These are phyloP conservation scores for Bicyclus anynana DNA, from an alignment of 1,140 invertebrate species.

Conservation along the genomic window DNA sequence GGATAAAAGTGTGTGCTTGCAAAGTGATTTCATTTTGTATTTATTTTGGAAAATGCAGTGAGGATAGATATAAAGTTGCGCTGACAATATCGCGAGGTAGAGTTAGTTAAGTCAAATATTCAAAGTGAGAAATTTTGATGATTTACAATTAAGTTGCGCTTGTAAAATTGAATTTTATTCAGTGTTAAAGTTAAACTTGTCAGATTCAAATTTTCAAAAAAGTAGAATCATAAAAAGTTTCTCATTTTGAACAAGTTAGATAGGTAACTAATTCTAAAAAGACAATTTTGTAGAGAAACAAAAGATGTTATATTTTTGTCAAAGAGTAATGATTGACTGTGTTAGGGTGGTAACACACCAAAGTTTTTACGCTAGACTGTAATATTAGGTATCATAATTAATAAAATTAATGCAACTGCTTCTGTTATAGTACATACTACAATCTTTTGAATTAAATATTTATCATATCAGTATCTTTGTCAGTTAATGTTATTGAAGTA, in stretches of 20 bases:
- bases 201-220: no score
- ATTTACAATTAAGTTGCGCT: no score
- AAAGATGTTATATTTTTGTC: constrained; percentile 66
- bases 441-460: constrained; percentile 7
- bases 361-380: constrained; percentile 36
- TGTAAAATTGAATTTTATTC: no score
- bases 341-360: constrained; percentile 35
- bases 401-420: not conserved
- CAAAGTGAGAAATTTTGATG: constrained; percentile 37
- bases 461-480: no score
- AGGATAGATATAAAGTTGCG: constrained; percentile 48
- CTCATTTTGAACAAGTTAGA: constrained; percentile 43
- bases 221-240: constrained; percentile 23
- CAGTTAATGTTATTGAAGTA: no score
- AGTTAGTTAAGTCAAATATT: constrained; percentile 35
- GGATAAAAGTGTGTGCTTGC: constrained; percentile 21
- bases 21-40: constrained; percentile 7
- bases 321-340: constrained; percentile 29
- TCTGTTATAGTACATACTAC: not conserved
- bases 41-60: constrained; percentile 18
- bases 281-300: constrained; percentile 53
- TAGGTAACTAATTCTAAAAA: constrained; percentile 63
- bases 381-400: constrained; percentile 14
- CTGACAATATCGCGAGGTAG: constrained; percentile 62
- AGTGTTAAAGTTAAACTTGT: no score